Percentiles rank a stretch among this genome's conserved stretches.
Conservation (phyloP, 2,797 vertebrate species). For the Limnodromus scolopaceus region DNA sequence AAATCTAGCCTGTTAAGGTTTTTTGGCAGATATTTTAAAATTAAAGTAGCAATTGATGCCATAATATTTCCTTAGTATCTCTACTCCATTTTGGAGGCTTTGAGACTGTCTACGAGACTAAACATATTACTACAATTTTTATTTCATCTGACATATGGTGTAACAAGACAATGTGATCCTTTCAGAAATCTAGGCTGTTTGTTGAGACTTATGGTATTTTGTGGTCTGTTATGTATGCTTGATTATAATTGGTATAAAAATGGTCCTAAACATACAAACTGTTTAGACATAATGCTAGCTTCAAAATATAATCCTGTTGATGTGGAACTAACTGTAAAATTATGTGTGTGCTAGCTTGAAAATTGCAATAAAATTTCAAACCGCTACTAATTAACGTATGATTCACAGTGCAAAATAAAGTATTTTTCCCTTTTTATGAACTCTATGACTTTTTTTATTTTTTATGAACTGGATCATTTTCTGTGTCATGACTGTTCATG, state of each 20-base stretch:
- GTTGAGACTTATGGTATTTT: constrained; percentile 55
- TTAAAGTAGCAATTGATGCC: neutral
- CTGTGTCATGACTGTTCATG: neutral
- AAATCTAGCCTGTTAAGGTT: neutral
- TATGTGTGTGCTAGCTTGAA: neutral
- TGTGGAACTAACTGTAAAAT: constrained; percentile 27
- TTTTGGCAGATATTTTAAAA: neutral
- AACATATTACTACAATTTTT: constrained; percentile 56
- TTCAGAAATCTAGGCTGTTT: constrained; percentile 62
- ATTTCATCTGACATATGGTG: constrained; percentile 65
- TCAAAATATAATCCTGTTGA: constrained; percentile 33
- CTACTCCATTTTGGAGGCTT: constrained; percentile 5
- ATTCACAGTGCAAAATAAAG: neutral
- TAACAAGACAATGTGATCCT: constrained; percentile 62
- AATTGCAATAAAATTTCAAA: constrained; percentile 16
- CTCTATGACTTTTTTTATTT: neutral
- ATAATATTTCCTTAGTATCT: neutral
- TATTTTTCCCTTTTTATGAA: neutral
- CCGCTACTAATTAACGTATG: neutral
- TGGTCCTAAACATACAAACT: constrained; percentile 57
- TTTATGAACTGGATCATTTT: neutral
- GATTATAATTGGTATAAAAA: constrained; percentile 64
- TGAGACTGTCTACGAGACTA: constrained; percentile 1
- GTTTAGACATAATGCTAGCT: constrained; percentile 44
- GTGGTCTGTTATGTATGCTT: constrained; percentile 50